A percentile compares a stretch with the other conserved stretches of the same genome.
phyloP scores from a whole-genome alignment of 2,113 vertebrate species.

The Helogale parvula region DNA sequence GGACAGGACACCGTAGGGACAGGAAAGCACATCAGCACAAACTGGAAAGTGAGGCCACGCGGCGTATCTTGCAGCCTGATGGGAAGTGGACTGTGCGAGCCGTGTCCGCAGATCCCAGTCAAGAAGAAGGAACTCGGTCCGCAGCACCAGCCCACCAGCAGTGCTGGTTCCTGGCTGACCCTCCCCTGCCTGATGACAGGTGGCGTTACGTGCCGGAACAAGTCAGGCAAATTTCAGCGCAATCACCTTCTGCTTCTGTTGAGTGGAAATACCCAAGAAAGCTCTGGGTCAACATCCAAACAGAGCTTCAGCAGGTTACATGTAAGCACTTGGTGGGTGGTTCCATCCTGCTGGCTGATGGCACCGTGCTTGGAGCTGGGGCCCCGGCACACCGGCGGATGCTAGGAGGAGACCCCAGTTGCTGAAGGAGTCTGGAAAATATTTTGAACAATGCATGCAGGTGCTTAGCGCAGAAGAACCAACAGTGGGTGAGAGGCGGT shows the following conservation, averaged over 20 bases:
- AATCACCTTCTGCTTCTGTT: background rate
- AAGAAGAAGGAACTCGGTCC: background rate
- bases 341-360: rapidly evolving
- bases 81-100: background rate
- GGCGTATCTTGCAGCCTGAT: background rate
- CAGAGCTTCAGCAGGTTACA: background rate
- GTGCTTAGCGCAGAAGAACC: background rate
- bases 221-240: background rate
- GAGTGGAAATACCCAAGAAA: background rate
- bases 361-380: background rate
- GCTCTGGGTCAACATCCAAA: background rate
- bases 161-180: no score
- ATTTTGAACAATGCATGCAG: background rate
- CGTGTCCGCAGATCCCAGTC: background rate
- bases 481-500: background rate
- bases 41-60: background rate
- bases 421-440: background rate
- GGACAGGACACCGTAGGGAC: background rate
- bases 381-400: background rate
- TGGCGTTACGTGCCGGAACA: background rate
- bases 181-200: no score
- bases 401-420: background rate
- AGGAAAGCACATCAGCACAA: background rate
- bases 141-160: background rate
- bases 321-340: background rate